phyloP scores from a whole-genome alignment of 2,888 invertebrate genomes.

The Limnephilus auricula region DNA sequence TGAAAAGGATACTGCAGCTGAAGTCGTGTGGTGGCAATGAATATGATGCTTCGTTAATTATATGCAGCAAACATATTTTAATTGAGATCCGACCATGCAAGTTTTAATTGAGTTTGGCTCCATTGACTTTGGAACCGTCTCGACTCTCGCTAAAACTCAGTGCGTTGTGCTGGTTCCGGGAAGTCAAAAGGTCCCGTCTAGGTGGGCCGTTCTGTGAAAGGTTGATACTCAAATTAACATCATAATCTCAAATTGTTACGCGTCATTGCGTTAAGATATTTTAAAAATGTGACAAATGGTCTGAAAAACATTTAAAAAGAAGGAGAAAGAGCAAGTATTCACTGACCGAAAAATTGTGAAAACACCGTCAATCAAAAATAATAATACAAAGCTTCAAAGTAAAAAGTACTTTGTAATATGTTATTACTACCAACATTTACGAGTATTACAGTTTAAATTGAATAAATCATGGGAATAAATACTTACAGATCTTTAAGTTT shows the following conservation, averaged over 20 bases:
- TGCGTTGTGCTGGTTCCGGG: constrained; percentile 46
- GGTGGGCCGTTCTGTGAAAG: not conserved
- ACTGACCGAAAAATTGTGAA: no score
- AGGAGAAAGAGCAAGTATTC: no score
- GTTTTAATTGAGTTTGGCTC: constrained; percentile 67
- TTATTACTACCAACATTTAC: no score
- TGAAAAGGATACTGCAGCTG: not conserved
- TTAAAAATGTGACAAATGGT: no score
- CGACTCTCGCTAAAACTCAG: constrained; percentile 49
- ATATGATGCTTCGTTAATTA: constrained; percentile 59
- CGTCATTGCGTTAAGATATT: not conserved
- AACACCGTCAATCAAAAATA: no score
- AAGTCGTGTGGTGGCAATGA: constrained; percentile 29
- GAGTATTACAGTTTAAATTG: no score
- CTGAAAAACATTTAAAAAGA: no score
- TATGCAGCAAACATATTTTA: constrained; percentile 63
- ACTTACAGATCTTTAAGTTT: no score
- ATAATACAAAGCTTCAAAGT: no score
- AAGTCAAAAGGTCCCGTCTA: not conserved
- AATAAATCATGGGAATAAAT: no score
- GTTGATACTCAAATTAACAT: not conserved
- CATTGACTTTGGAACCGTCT: constrained; percentile 66
- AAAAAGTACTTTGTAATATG: no score
- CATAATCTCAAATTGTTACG: not conserved
- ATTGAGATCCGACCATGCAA: constrained; percentile 64